Conservation (phyloP, 2,797 vertebrate species). For the Otus scops region DNA sequence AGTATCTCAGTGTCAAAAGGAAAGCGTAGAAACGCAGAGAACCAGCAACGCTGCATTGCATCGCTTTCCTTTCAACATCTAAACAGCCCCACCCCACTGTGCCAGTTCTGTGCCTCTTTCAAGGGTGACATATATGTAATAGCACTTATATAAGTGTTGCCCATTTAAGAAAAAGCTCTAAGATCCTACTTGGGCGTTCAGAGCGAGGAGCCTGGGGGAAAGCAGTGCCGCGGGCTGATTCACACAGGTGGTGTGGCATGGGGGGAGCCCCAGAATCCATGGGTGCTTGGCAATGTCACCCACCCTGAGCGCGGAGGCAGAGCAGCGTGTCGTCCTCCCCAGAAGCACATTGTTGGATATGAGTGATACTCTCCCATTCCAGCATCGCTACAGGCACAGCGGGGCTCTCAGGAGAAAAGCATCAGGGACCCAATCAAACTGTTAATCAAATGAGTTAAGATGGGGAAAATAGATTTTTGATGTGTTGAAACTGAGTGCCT, state of each 20-base stretch:
- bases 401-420: not conserved
- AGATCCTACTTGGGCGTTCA: not conserved
- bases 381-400: rapidly evolving
- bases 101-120: too few species aligned
- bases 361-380: rapidly evolving
- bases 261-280: not conserved
- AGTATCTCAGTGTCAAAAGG: rapidly evolving
- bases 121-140: not conserved
- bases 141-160: not conserved
- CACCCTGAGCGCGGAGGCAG: rapidly evolving
- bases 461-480: not conserved
- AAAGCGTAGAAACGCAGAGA: not conserved
- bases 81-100: too few species aligned
- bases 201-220: not conserved
- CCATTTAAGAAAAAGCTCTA: not conserved
- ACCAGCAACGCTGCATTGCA: not conserved
- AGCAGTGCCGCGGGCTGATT: rapidly evolving
- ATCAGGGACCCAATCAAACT: not conserved
- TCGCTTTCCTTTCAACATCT: not conserved
- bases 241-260: rapidly evolving
- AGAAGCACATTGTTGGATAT: not conserved
- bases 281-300: not conserved
- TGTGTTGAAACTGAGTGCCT: not conserved
- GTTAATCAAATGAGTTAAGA: not conserved
- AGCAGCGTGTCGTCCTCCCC: rapidly evolving